phyloP scores from a whole-genome alignment of 1,140 invertebrate species.

The fruit fly (Drosophila melanogaster) region DNA sequence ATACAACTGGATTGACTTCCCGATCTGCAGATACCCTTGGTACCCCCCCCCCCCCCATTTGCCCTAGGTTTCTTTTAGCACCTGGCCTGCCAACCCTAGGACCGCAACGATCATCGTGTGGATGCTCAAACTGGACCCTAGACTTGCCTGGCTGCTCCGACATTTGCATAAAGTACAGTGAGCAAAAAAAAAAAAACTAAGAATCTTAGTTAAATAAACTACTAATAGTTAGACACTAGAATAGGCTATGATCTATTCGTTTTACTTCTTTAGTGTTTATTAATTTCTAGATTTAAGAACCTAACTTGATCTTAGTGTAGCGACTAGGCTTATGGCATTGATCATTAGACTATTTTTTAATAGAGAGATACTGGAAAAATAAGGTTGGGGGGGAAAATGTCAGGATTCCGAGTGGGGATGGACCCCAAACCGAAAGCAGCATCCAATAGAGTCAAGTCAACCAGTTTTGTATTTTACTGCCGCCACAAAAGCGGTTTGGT shows the following conservation, averaged over 20 bases:
- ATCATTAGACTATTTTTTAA: slow-evolving; percentile 82
- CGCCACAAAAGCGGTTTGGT: slow-evolving; percentile 75
- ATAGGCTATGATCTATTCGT: too few relatives aligned
- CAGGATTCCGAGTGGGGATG: not conserved
- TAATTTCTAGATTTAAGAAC: too few relatives aligned
- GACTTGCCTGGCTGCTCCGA: slow-evolving; percentile 39
- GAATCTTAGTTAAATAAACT: too few relatives aligned
- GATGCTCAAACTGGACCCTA: slow-evolving; percentile 65
- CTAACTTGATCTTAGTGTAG: not conserved
- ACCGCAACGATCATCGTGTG: slow-evolving; percentile 26
- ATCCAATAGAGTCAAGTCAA: slow-evolving; percentile 23
- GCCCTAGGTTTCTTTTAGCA: slow-evolving; percentile 42
- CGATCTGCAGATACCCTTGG: slow-evolving; percentile 16
- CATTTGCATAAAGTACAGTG: slow-evolving; percentile 33
- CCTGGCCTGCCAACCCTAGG: slow-evolving; percentile 67
- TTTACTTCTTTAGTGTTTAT: not conserved
- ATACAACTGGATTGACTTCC: slow-evolving; percentile 54
- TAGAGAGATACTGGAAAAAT: slow-evolving; percentile 56
- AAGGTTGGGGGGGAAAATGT: not conserved
- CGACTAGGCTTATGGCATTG: slow-evolving; percentile 34
- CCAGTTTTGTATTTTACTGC: slow-evolving; percentile 49
- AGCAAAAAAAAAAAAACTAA: not conserved
- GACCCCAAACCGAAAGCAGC: slow-evolving; percentile 44
- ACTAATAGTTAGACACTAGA: too few relatives aligned
- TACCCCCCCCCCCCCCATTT: not conserved